Base-by-base conservation (phyloP, 2,797 vertebrate species). In the Philypnodon macrostomus region DNA sequence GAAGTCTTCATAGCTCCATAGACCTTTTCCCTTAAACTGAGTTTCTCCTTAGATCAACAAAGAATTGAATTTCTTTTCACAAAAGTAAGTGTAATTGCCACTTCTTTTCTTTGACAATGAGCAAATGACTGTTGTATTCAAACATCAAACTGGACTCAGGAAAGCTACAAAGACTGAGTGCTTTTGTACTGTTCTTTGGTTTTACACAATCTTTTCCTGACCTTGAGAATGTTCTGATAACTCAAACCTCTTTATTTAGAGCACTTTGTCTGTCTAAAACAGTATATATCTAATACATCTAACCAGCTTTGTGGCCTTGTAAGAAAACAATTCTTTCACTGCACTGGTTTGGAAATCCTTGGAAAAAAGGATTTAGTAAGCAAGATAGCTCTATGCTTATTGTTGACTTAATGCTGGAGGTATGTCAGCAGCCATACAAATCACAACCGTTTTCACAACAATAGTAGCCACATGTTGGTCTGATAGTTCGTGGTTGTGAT, bases 401-500 rank as follows among this genome's bases (percentile, higher is more conserved):
- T n/a, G n/a, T n/a, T n/a, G n/a, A n/a, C n/a, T n/a, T n/a, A 5
- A 27, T 23, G 21, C 21, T 23, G 21, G 21, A 23, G 3, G 21
- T 23, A 23, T 6, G 6, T 23, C 21, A 3, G 17, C 47, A 40
- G 5, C 42, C 37, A 31, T 35, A 19, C 32, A 52, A 52, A 61
- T 51, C 26, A 45, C 24, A 45, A 7, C 7, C 32, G 37, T 47
- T 32, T 49, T 34, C 18, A 36, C 36, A 19, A 48, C 35, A 26
- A 36, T 30, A 23, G 31, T 37, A 40, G 24, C 8, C 32, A 15
- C 13, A 37, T 55, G 52, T 15, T 17, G 45, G 39, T 18, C 11
- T 35, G 16, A 21, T 18, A 27, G 39, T 9, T 26, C 46, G 17
- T 66, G 48, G 46, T 56, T 60, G 56, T 71, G 54, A 74, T 65